These are phyloP conservation scores for Teleiodes luculella DNA, from an alignment of 2,888 invertebrate genomes.

Conservation along the genomic window DNA sequence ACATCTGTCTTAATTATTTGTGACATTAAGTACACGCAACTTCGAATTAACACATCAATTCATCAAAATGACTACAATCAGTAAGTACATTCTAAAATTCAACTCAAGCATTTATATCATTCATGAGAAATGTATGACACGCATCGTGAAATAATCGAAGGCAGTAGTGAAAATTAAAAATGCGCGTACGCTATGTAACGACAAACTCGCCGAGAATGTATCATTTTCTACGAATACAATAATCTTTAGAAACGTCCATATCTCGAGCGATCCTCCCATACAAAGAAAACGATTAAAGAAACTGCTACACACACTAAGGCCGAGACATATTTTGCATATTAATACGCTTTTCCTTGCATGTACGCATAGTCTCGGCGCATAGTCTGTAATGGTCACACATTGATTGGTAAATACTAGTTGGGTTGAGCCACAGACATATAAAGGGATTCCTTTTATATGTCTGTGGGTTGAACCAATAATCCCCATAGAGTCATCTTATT, in stretches of 20 bases:
- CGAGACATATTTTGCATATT: slow-evolving; percentile 13
- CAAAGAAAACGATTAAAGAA: slow-evolving; percentile 2
- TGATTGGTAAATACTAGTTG: no score
- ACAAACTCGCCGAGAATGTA: background rate
- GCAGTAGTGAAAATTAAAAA: background rate
- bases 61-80: background rate
- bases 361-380: slow-evolving; percentile 30
- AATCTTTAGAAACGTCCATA: background rate
- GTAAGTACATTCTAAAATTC: background rate
- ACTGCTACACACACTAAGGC: background rate
- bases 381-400: background rate
- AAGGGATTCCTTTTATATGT: no score
- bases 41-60: background rate
- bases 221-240: background rate
- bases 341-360: slow-evolving; percentile 22
- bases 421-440: no score
- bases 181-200: background rate
- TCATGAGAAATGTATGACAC: slow-evolving; percentile 1
- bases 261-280: background rate
- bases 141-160: background rate
- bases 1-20: background rate
- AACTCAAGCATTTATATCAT: background rate
- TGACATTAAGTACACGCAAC: background rate
- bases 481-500: no score
- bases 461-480: no score